Evolutionary conservation across 2,888 invertebrate genomes (phyloP).

Genomic region (Melinopterus prodromus): DNA sequence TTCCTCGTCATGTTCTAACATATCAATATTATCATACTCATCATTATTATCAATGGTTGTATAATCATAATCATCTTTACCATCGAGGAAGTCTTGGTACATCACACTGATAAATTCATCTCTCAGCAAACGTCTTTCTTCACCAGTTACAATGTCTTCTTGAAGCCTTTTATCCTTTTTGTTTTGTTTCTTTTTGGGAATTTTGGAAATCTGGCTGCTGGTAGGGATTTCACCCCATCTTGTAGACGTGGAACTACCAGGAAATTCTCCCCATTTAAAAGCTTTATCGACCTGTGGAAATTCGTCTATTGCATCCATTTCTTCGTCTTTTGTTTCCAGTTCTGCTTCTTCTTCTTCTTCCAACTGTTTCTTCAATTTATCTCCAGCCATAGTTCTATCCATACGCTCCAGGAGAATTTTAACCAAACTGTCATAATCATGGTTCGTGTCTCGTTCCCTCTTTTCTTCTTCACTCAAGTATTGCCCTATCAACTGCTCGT

Average conservation of each 20-base stretch:
- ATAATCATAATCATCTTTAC: conserved; percentile 89
- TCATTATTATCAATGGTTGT: conserved; percentile 81
- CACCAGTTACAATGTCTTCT: conserved; percentile 61
- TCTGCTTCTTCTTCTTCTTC: conserved; percentile 66
- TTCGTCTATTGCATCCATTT: conserved; percentile 43
- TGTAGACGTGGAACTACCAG: conserved; percentile 34
- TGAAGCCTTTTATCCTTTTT: conserved; percentile 19
- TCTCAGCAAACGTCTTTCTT: conserved; percentile 72
- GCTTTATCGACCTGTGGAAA: not conserved
- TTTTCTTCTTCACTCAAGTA: conserved; percentile 83
- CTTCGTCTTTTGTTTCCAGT: conserved; percentile 53
- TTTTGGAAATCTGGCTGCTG: conserved; percentile 29
- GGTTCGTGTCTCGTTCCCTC: conserved; percentile 65
- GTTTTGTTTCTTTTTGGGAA: not conserved
- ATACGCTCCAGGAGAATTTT: conserved; percentile 83
- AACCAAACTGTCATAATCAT: conserved; percentile 72
- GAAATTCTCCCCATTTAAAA: conserved; percentile 52
- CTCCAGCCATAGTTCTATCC: conserved; percentile 74
- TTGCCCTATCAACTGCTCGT: conserved; percentile 89
- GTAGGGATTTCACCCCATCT: conserved; percentile 50
- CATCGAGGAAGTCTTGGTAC: conserved; percentile 85
- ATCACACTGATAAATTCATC: conserved; percentile 87
- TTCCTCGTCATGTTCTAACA: conserved; percentile 82
- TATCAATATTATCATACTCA: conserved; percentile 78
- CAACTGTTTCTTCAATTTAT: conserved; percentile 69